Base-by-base conservation (phyloP, 2,113 vertebrate genomes). In the Notothenia coriiceps region DNA sequence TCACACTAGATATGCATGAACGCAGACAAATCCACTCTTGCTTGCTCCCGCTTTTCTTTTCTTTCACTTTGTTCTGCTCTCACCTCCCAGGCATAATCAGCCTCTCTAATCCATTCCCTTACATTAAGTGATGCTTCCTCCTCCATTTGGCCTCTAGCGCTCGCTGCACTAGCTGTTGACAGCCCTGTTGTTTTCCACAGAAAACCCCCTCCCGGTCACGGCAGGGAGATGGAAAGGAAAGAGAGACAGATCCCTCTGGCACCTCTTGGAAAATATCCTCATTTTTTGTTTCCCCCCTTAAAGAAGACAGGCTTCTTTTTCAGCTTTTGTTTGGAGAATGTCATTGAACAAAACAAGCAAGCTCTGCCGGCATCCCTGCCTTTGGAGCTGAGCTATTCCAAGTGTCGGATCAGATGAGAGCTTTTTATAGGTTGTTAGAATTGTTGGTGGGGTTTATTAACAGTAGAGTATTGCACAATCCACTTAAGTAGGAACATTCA, bases 21-120 rank as follows among this genome's bases (percentile, higher is more conserved):
- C 22, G 44, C 55, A 86, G 35, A 72, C 64, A 85, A 77, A 76
- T 82, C 69, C 44, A 18, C 70, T 74, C 65, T 79, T 13, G 6
- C 50, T 85, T 15, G 29, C 70, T 81, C 71, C 13, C 33, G 74
- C 50, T 87, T 85, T 90, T 70, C 80, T 44, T 83, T 84, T 82
- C 68, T 84, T 83, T 74, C 47, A 75, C 84, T 90, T 89, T 87
- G 73, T 86, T 74, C 69, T 80, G 68, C 81, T 86, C 78, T 85
- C 80, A 88, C 88, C 91, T 92, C 89, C 51, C 59, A 94, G 93
- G 87, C 88, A 88, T 91, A 87, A 93, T 94, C 88, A 91, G 83
- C 88, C 80, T 80, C 84, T 89, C 88, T 93, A 93, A 94, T 92
- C 91, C 91, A 89, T 92, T 88, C 86, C 85, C 83, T 87, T 90